Evolutionary conservation across 1,140 invertebrate genomes (phyloP).

Genomic region (Paralvinella palmiformis): DNA sequence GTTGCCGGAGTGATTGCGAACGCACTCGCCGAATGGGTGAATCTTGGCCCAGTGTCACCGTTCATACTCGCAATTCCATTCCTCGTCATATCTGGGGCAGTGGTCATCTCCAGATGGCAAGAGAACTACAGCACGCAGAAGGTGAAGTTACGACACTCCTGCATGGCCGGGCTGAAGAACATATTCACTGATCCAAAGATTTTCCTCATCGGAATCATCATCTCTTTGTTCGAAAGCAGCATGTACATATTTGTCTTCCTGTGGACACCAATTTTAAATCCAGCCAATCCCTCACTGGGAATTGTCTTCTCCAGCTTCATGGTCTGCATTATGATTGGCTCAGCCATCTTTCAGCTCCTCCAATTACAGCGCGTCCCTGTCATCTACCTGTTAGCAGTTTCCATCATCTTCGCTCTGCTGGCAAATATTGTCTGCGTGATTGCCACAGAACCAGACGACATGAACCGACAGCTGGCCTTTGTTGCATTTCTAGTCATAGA

Average conservation of each 20-base stretch:
- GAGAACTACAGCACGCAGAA: conserved; percentile 59
- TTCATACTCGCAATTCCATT: conserved; percentile 62
- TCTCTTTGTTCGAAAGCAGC: conserved; percentile 64
- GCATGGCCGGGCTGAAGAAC: conserved; percentile 44
- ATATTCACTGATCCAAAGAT: conserved; percentile 53
- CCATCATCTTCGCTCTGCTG: conserved; percentile 38
- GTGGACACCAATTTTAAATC: conserved; percentile 64
- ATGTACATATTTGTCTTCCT: conserved; percentile 70
- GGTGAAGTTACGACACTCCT: conserved; percentile 45
- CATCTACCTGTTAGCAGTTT: conserved; percentile 40
- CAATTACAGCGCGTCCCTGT: conserved; percentile 34
- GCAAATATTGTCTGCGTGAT: conserved; percentile 41
- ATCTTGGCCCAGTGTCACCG: conserved; percentile 57
- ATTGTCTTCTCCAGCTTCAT: conserved; percentile 61
- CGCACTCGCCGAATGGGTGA: conserved; percentile 57
- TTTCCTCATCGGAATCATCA: conserved; percentile 59
- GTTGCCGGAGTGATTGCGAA: conserved; percentile 61
- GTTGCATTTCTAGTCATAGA: conserved; percentile 61
- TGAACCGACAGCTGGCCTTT: conserved; percentile 50
- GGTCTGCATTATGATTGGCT: conserved; percentile 65
- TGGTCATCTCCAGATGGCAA: conserved; percentile 56
- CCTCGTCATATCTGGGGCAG: conserved; percentile 54
- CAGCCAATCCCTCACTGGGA: conserved; percentile 48
- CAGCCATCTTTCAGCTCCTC: conserved; percentile 58
- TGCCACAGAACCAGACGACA: conserved; percentile 34